Conservation (phyloP, 2,797 vertebrate genomes). For the Melanotaenia boesemani region DNA sequence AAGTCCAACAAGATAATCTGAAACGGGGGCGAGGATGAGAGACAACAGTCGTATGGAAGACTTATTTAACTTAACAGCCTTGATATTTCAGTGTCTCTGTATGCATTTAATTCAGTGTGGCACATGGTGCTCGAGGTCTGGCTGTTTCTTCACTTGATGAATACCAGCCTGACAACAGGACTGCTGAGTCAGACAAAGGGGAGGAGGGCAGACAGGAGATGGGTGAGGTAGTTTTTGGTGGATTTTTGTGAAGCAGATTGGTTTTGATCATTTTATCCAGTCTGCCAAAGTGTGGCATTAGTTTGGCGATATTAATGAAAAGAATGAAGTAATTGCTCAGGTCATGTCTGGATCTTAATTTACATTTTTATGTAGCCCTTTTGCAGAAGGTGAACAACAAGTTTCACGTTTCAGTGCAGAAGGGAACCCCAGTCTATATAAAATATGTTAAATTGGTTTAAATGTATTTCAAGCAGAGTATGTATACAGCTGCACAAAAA, state of each 20-base stretch:
- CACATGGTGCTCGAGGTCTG: constrained; percentile 9
- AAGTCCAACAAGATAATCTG: constrained; percentile 54
- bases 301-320: no score
- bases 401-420: no score
- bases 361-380: no score
- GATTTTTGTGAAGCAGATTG: constrained; percentile 9
- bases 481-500: no score
- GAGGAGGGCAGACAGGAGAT: neutral
- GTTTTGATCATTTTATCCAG: neutral
- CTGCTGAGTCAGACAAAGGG: constrained; percentile 4
- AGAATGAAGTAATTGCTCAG: no score
- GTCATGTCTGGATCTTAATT: no score
- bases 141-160: constrained; percentile 16
- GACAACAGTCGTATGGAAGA: constrained; percentile 31
- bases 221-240: neutral
- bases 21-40: constrained; percentile 43
- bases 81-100: constrained; percentile 19
- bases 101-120: constrained; percentile 17
- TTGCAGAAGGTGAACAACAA: no score
- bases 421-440: no score
- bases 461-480: no score
- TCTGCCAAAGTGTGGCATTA: no score
- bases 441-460: no score
- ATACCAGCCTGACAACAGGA: constrained; percentile 24
- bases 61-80: constrained; percentile 49